Conservation (phyloP, 2,797 vertebrate species). For the Apogon talboti region DNA sequence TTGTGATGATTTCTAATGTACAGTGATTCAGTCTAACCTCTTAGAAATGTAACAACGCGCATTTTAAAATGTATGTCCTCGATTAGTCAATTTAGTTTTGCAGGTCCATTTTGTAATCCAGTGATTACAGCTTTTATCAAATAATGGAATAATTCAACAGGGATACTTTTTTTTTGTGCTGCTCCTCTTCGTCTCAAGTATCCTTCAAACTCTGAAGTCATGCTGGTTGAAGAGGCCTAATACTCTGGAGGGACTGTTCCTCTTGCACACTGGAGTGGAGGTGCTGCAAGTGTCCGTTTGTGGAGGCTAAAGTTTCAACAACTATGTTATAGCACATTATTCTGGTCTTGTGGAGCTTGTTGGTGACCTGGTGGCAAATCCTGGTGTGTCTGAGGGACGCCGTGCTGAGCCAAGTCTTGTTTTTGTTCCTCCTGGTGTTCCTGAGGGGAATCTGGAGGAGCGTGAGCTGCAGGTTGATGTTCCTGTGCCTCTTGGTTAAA, state of each 20-base stretch:
- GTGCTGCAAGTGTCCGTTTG: conserved; percentile 56
- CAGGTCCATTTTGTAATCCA: conserved; percentile 33
- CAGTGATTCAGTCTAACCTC: conserved; percentile 19
- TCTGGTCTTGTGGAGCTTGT: conserved; percentile 62
- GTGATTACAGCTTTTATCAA: conserved; percentile 30
- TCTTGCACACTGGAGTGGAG: conserved; percentile 45
- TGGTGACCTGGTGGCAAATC: conserved; percentile 73
- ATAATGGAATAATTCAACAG: conserved; percentile 38
- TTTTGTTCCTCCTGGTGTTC: conserved; percentile 51
- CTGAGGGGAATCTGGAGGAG: conserved; percentile 47
- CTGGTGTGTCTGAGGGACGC: conserved; percentile 65
- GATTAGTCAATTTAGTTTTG: conserved; percentile 27
- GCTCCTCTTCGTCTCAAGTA: conserved; percentile 37
- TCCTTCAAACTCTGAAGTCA: conserved; percentile 47
- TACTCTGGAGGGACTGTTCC: conserved; percentile 29
- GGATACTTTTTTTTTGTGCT: conserved; percentile 45
- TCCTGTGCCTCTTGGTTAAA: conserved; percentile 59
- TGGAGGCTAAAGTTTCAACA: conserved; percentile 37
- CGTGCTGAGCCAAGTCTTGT: conserved; percentile 55
- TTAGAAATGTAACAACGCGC: conserved; percentile 20
- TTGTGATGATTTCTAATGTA: conserved; percentile 22
- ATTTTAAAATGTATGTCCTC: conserved; percentile 30
- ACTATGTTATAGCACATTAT: conserved; percentile 58
- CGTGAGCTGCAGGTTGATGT: conserved; percentile 50
- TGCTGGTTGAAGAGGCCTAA: conserved; percentile 50